Percentiles rank a stretch among this genome's conserved stretches.
Evolutionary conservation across 2,113 vertebrate species (phyloP).

Genomic region (Sula dactylatra): DNA sequence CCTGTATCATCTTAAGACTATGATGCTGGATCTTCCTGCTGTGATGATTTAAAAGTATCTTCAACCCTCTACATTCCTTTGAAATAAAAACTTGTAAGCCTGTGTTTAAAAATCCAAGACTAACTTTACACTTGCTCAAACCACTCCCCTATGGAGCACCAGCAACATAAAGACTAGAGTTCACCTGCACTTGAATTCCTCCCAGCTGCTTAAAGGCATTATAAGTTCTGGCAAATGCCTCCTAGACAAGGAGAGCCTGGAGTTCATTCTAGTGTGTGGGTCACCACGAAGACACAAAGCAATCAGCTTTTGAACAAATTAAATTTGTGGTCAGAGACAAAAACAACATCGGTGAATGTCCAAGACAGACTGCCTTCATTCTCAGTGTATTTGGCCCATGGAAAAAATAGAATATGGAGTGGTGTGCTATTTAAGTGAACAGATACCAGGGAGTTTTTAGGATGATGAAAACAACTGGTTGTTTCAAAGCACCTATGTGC

Average conservation of each 20-base stretch:
- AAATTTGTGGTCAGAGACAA: neutral
- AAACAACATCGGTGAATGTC: neutral
- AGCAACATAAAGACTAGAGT: neutral
- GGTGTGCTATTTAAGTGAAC: neutral
- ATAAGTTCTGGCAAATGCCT: neutral
- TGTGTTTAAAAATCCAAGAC: neutral
- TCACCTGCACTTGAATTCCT: neutral
- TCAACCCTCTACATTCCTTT: neutral
- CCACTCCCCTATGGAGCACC: neutral
- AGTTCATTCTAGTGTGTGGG: neutral
- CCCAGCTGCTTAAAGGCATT: neutral
- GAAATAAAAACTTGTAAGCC: neutral
- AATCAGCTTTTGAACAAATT: neutral
- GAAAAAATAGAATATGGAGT: neutral
- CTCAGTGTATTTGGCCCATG: neutral
- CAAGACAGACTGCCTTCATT: neutral
- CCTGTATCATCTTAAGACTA: neutral
- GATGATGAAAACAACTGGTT: neutral
- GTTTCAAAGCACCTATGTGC: neutral
- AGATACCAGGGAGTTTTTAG: neutral
- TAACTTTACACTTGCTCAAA: neutral
- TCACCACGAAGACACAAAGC: neutral
- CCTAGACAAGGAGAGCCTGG: neutral
- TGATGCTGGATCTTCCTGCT: neutral
- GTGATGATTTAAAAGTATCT: neutral